A percentile compares a stretch with the other conserved stretches of the same genome.
Conservation (phyloP, 2,113 vertebrate species). For the Leucopsar rothschildi region DNA sequence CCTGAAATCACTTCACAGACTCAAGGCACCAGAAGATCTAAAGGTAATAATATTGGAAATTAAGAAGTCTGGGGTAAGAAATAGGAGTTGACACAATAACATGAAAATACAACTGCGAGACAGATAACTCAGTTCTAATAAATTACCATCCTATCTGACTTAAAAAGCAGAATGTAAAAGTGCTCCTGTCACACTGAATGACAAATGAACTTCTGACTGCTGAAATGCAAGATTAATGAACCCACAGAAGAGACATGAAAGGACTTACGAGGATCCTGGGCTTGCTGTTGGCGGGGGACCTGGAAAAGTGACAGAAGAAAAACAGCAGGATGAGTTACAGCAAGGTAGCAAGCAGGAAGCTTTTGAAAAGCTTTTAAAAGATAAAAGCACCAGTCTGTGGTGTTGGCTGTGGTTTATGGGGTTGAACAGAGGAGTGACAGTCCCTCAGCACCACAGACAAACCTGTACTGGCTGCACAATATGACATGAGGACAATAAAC, state of each 20-base stretch:
- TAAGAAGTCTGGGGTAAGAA: background rate
- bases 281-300: slow-evolving; percentile 91
- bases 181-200: background rate
- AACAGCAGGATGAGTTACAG: slow-evolving; percentile 42
- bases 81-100: background rate
- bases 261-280: slow-evolving; percentile 92
- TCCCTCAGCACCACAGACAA: background rate
- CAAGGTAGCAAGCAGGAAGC: background rate
- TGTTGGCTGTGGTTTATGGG: background rate
- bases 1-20: background rate
- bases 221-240: slow-evolving; percentile 36
- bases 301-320: slow-evolving; percentile 73
- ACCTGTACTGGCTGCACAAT: background rate
- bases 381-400: slow-evolving; percentile 22
- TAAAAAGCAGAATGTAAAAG: background rate
- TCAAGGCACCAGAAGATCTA: background rate
- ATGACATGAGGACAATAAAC: background rate
- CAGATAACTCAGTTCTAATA: background rate
- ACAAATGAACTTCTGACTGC: slow-evolving; percentile 47
- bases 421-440: background rate
- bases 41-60: background rate
- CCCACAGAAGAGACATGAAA: slow-evolving; percentile 5
- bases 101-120: background rate
- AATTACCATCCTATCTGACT: slow-evolving; percentile 6
- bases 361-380: slow-evolving; percentile 43